A percentile compares a stretch with the other conserved stretches of the same genome.
Evolutionary conservation across 1,140 invertebrate genomes (phyloP).

Genomic region (Ptiloglossa arizonensis): DNA sequence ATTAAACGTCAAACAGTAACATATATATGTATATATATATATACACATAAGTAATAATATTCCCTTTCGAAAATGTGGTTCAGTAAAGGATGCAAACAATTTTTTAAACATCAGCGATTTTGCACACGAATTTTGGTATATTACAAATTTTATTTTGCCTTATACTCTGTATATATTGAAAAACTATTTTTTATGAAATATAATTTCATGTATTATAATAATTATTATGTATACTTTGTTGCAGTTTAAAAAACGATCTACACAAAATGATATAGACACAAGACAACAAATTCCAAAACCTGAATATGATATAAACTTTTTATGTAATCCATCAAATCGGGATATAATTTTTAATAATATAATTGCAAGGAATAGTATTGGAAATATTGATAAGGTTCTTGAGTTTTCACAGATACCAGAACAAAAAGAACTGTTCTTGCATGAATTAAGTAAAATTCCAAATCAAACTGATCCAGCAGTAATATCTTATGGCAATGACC

Average conservation of each 20-base stretch:
- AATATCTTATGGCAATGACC: slow-evolving; percentile 82
- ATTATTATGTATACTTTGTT: background rate
- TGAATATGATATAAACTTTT: slow-evolving; percentile 84
- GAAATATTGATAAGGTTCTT: slow-evolving; percentile 86
- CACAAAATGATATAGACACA: background rate
- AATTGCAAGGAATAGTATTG: slow-evolving; percentile 85
- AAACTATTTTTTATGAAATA: background rate
- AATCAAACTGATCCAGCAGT: slow-evolving; percentile 89
- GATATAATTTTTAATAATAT: slow-evolving; percentile 86
- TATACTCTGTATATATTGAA: too few relatives aligned
- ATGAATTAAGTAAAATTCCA: slow-evolving; percentile 87
- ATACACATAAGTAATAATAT: slow-evolving; percentile 5
- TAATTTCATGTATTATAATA: background rate
- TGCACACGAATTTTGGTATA: slow-evolving; percentile 1
- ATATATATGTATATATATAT: slow-evolving; percentile 1
- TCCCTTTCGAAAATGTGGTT: slow-evolving; percentile 16
- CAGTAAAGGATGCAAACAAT: background rate
- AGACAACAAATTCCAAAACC: slow-evolving; percentile 72
- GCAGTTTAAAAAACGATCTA: slow-evolving; percentile 14
- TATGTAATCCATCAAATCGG: slow-evolving; percentile 84
- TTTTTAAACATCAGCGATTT: slow-evolving; percentile 17
- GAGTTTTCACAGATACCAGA: slow-evolving; percentile 79
- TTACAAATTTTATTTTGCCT: slow-evolving; percentile 16
- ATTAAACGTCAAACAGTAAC: background rate
- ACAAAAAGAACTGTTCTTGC: slow-evolving; percentile 80